Evolutionary conservation across 2,888 invertebrate species (phyloP), one percentile per base, ranked within the genome.

Genomic region (Troides aeacus): DNA sequence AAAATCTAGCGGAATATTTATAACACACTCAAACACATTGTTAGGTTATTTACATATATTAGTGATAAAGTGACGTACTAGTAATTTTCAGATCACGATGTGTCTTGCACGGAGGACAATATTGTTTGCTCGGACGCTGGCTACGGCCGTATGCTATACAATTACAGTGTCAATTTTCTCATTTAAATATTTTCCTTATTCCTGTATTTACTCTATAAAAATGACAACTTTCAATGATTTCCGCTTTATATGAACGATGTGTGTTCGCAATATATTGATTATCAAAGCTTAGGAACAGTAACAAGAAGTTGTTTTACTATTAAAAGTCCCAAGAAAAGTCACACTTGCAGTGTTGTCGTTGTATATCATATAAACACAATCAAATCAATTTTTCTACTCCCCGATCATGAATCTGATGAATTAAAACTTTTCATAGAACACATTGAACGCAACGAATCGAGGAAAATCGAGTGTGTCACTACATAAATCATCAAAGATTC

Each of bases 41-140:
- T 74, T 73, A 69, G 65, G 57, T 50, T 69, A 68, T 70, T 70
- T 46, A 53, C 63, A 68, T 60, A 36, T 69, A 72, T 63, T 65
- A 69, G 70, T 74, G 59, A 72, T 77, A 72, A 75, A 72, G 72
- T 70, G 76, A 76, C 78, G 76, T 79, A 89, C 89, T 69, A 77
- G 86, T 89, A 89, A 89, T 86, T 85, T 81, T 76, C 72, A 75
- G 74, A 81, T 84, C 89, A 89, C 89, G 89, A 81, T 73, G 72
- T 73, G 73, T 18, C 66, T 63, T 81, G 50, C 1, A 39, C 46
- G 56, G 75, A 78, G 78, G 78, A 72, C 77, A 72, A 65, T 65
- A 59, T 42, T 77, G 67, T 79, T 77, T 76, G 72, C 74, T 64
- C 57, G 59, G n/a, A 39, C 39, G 23, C 59, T 62, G 65, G 59